These are phyloP conservation scores for Oceanodroma leucorhoa DNA, from an alignment of 2,797 vertebrate species.

Conservation along the genomic window DNA sequence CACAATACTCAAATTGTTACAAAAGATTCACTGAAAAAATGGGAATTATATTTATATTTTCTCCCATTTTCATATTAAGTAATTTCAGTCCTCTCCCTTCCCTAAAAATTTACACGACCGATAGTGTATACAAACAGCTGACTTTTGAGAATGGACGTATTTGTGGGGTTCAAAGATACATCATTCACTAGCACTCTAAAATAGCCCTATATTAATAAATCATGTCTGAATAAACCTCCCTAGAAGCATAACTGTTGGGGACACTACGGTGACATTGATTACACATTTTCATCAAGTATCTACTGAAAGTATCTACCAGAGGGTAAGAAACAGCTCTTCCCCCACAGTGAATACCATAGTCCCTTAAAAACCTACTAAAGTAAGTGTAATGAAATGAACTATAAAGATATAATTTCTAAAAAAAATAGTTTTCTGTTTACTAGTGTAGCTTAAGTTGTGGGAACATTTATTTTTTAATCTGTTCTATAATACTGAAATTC, in stretches of 20 bases:
- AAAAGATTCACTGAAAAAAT: background rate
- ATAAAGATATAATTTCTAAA: background rate
- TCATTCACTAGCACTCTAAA: background rate
- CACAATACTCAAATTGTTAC: background rate
- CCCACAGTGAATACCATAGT: background rate
- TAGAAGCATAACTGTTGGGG: background rate
- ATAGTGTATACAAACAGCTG: background rate
- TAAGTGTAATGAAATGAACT: background rate
- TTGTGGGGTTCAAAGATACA: background rate
- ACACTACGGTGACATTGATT: background rate
- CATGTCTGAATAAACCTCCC: background rate
- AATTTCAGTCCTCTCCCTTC: background rate
- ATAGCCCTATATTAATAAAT: background rate
- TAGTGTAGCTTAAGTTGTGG: background rate
- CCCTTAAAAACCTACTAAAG: background rate
- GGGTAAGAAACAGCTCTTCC: background rate
- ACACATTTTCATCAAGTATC: background rate
- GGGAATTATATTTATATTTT: background rate
- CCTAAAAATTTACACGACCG: background rate
- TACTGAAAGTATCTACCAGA: background rate
- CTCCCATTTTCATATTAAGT: background rate
- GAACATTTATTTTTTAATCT: background rate
- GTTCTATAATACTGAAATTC: background rate
- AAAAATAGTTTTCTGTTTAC: background rate
- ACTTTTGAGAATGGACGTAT: background rate